Evolutionary conservation across 2,797 vertebrate genomes (phyloP).

Genomic region (Nannoperca obscura): DNA sequence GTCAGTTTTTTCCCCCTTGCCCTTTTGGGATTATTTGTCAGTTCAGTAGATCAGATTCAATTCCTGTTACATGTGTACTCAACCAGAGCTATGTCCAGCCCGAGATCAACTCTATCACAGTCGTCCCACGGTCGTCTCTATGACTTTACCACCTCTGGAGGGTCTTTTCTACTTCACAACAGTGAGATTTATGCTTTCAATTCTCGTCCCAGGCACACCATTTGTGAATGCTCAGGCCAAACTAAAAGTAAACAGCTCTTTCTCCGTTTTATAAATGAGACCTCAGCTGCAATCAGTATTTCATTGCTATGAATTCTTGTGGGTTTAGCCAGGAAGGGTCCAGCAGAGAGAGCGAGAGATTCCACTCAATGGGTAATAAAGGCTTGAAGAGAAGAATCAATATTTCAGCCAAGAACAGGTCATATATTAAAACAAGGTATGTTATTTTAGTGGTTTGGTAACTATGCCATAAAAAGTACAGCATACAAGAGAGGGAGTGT

Average conservation of each 20-base stretch:
- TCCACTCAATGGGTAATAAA: slow-evolving; percentile 68
- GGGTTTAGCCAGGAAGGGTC: slow-evolving; percentile 42
- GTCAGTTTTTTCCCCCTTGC: slow-evolving; percentile 30
- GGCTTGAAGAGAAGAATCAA: slow-evolving; percentile 58
- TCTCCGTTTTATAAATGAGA: slow-evolving; percentile 72
- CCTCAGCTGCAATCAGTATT: slow-evolving; percentile 73
- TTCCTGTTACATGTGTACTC: slow-evolving; percentile 39
- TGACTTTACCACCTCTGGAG: slow-evolving; percentile 25
- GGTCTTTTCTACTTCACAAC: slow-evolving; percentile 47
- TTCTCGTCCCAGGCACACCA: slow-evolving; percentile 40
- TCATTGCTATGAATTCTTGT: slow-evolving; percentile 61
- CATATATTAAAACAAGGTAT: slow-evolving; percentile 49
- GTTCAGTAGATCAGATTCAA: slow-evolving; percentile 48
- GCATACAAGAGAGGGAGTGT: background rate
- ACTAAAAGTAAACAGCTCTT: slow-evolving; percentile 74
- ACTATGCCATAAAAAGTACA: slow-evolving; percentile 45
- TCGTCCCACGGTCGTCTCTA: background rate
- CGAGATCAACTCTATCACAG: slow-evolving; percentile 34
- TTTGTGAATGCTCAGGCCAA: slow-evolving; percentile 62
- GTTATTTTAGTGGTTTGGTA: slow-evolving; percentile 51
- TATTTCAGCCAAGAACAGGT: slow-evolving; percentile 64
- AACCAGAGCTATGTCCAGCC: slow-evolving; percentile 20
- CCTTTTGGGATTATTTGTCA: slow-evolving; percentile 49
- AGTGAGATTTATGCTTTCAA: slow-evolving; percentile 73
- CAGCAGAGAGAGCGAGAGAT: slow-evolving; percentile 27